Evolutionary conservation across 2,888 invertebrate genomes (phyloP), one percentile per base, ranked within the genome.

Genomic region (Synanthedon formicaeformis): DNA sequence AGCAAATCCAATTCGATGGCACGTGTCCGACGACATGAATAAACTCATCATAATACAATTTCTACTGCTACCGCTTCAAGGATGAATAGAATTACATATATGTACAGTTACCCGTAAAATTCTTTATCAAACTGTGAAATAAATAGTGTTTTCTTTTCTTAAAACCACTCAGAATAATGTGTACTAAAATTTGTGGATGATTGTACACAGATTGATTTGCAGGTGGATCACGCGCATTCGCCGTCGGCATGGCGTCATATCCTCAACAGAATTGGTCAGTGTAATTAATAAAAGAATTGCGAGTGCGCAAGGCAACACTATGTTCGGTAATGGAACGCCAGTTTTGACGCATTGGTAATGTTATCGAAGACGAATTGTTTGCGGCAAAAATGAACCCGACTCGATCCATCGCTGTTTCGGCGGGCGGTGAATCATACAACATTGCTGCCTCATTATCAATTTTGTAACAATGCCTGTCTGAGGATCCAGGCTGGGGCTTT

Each of bases 201-300:
- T 10, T 52, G 54, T 50, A 45, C 45, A 13, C 14, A 13, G 68
- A 69, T 65, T 67, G 63, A 78, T 86, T 83, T 69, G 82, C 75
- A 87, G 81, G 78, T 76, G 70, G 75, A 66, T 81, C 86, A 86
- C 86, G 86, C 76, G 67, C 79, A 62, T 61, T 60, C 73, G 72
- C 70, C 70, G 73, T 69, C 75, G 68, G 67, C 73, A 76, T 82
- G 83, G 77, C 85, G 83, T 87, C 86, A 87, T 82, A 86, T 87
- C 86, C 86, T 85, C 75, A 58, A 67, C 77, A 68, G 73, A 80
- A 83, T 84, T 85, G 83, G 84, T 67, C 71, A 78, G 71, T 76
- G 71, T 76, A 82, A 85, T 86, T 85, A 86, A 85, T 86, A 85
- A 86, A 85, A 85, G 77, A 76, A 78, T 74, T 75, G 83, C 76